Evolutionary conservation across 2,113 vertebrate species (phyloP).

Genomic region (Lethenteron camtschaticum): DNA sequence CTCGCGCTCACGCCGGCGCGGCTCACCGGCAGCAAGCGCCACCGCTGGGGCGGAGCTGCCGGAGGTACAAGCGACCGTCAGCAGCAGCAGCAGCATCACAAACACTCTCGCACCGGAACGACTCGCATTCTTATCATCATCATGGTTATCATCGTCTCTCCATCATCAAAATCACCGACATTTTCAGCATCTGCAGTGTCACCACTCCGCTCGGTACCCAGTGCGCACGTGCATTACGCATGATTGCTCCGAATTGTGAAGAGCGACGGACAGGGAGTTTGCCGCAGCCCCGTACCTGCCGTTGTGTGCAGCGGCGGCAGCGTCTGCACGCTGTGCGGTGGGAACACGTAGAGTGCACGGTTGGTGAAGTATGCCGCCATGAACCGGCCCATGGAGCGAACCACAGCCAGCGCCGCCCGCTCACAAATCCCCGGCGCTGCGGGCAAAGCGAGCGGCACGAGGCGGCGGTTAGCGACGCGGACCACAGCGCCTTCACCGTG

Average conservation of each 20-base stretch:
- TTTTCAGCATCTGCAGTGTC: no score
- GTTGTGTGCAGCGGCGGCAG: slow-evolving; percentile 44
- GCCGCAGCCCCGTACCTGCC: slow-evolving; percentile 16
- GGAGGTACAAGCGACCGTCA: no score
- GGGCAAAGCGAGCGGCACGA: no score
- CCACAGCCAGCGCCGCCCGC: slow-evolving; percentile 27
- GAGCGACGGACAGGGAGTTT: no score
- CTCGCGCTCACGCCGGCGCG: slow-evolving; percentile 28
- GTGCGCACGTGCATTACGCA: no score
- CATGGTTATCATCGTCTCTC: no score
- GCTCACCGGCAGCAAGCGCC: slow-evolving; percentile 34
- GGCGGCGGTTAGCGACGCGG: not conserved
- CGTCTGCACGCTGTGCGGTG: slow-evolving; percentile 43
- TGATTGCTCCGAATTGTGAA: no score
- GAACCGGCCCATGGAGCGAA: slow-evolving; percentile 60
- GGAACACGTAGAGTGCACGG: slow-evolving; percentile 38
- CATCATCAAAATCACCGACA: no score
- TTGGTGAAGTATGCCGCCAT: slow-evolving; percentile 86
- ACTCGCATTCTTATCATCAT: no score
- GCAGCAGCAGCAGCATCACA: slow-evolving; percentile 11
- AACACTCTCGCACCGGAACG: not conserved
- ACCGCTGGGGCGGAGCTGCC: no score
- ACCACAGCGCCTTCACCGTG: not conserved
- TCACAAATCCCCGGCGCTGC: not conserved
- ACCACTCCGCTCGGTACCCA: no score